Percentiles rank a stretch among this genome's conserved stretches.
phyloP scores from a whole-genome alignment of 92 coral and sea anemone genomes.

The Actinostola sp. region DNA sequence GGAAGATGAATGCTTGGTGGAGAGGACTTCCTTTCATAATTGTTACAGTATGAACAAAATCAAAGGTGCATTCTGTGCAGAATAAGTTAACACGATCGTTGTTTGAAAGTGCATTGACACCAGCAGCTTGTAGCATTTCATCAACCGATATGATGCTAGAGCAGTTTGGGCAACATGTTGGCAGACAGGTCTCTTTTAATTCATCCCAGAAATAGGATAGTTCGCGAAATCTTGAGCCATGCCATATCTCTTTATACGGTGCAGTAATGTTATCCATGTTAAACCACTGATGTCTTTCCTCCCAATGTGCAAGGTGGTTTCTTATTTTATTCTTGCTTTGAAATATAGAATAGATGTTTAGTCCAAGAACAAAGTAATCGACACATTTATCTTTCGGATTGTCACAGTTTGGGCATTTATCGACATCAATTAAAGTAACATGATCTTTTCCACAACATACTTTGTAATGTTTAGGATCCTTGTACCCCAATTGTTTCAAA shows the following conservation, averaged over 20 bases:
- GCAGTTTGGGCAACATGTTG: slow-evolving; percentile 65
- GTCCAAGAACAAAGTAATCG: slow-evolving; percentile 67
- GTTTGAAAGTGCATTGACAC: slow-evolving; percentile 9
- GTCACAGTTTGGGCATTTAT: slow-evolving; percentile 56
- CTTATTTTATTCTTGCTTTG: slow-evolving; percentile 20
- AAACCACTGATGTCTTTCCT: slow-evolving; percentile 51
- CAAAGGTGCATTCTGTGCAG: slow-evolving; percentile 50
- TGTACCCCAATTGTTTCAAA: slow-evolving; percentile 56
- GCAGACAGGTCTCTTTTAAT: slow-evolving; percentile 35
- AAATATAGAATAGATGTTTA: slow-evolving; percentile 51
- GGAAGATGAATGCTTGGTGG: slow-evolving; percentile 60
- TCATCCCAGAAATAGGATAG: slow-evolving; percentile 70
- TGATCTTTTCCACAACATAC: slow-evolving; percentile 62
- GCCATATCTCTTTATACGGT: slow-evolving; percentile 51
- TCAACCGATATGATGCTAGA: slow-evolving; percentile 32
- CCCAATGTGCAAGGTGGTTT: slow-evolving; percentile 68
- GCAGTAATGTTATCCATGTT: slow-evolving; percentile 11
- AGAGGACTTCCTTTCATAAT: slow-evolving; percentile 52
- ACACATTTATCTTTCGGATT: slow-evolving; percentile 35
- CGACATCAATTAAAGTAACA: slow-evolving; percentile 27
- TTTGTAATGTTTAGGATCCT: slow-evolving; percentile 54
- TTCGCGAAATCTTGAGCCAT: slow-evolving; percentile 63
- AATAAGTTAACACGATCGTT: slow-evolving; percentile 22
- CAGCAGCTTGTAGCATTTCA: slow-evolving; percentile 42
- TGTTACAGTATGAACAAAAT: slow-evolving; percentile 32